Evolutionary conservation across 2,888 invertebrate species (phyloP).

Genomic region (Synanthedon formicaeformis): DNA sequence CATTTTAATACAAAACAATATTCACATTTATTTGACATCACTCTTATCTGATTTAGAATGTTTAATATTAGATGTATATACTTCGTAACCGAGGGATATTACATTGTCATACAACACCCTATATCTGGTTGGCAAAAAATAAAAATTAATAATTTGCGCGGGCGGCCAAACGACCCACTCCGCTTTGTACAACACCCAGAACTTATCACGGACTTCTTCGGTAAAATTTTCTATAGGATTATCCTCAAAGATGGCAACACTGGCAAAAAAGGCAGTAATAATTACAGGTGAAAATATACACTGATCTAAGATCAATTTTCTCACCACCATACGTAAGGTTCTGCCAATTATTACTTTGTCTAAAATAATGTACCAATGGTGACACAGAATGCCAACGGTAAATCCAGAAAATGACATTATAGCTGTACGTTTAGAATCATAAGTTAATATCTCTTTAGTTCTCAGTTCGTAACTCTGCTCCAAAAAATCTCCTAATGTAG

Average conservation of each 20-base stretch:
- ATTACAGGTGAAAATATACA: conserved; percentile 84
- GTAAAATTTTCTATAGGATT: conserved; percentile 72
- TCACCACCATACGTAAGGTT: conserved; percentile 73
- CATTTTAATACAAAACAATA: too few species aligned
- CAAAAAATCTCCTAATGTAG: conserved; percentile 81
- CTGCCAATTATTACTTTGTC: conserved; percentile 80
- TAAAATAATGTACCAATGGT: conserved; percentile 86
- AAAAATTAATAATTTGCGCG: conserved; percentile 93
- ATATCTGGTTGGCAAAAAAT: conserved; percentile 82
- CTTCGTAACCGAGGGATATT: conserved; percentile 87
- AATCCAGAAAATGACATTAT: conserved; percentile 85
- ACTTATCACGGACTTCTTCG: conserved; percentile 79
- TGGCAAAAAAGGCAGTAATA: conserved; percentile 81
- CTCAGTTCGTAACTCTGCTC: conserved; percentile 84
- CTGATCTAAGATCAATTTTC: conserved; percentile 87
- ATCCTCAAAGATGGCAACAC: conserved; percentile 79
- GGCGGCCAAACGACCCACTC: conserved; percentile 96
- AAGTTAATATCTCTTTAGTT: conserved; percentile 63
- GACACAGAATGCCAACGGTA: conserved; percentile 83
- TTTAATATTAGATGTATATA: conserved; percentile 86
- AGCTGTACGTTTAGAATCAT: conserved; percentile 73
- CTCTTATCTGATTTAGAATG: conserved; percentile 47
- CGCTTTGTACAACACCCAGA: conserved; percentile 81
- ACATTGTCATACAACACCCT: conserved; percentile 89
- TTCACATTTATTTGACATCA: too few species aligned